Base-by-base conservation (phyloP, 2,797 vertebrate genomes). In the Helostoma temminkii region DNA sequence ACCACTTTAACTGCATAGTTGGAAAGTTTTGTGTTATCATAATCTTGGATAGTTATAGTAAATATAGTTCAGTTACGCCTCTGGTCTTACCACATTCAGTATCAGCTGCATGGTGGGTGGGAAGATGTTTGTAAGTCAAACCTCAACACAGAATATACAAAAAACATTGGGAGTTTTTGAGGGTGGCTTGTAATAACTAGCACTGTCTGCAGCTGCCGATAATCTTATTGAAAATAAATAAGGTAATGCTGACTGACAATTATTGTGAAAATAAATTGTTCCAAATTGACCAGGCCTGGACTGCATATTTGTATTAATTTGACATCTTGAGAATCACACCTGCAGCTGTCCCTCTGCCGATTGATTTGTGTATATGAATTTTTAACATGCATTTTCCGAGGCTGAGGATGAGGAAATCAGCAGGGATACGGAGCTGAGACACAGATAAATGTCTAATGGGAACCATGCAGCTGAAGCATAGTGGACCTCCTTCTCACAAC, bases 381-480 rank as follows among this genome's bases (percentile, higher is more conserved):
- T 69, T 55, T 73, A 30, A 61, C 30, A 49, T 57, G n/a, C 28
- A 39, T 66, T 74, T 79, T 81, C 68, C 22, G 18, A 73, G 62
- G 36, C 53, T 50, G 26, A 76, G 19, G 41, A 57, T 66, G 70
- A 77, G 41, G 12, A 82, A 86, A 79, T 52, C 60, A 54, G 62
- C 48, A 43, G 25, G 50, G 81, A 79, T 73, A 68, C 32, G 45
- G 57, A 76, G 45, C 36, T 53, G 59, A 74, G 47, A 71, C 54
- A 64, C 16, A 73, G 62, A 78, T 75, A 73, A 83, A 78, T 76
- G 30, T 47, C 71, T 65, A 68, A 12, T 71, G 78, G 71, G 76
- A 82, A 79, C 67, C 34, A 30, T 43, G 1, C 76, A 79, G 70
- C 66, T 81, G 86, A 70, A 81, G 60, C 71, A 59, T 60, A 56